Percentiles rank a stretch among this genome's conserved stretches.
These are phyloP conservation scores for Pandemis cinnamomeana DNA, from an alignment of 2,888 invertebrate species.

Conservation along the genomic window DNA sequence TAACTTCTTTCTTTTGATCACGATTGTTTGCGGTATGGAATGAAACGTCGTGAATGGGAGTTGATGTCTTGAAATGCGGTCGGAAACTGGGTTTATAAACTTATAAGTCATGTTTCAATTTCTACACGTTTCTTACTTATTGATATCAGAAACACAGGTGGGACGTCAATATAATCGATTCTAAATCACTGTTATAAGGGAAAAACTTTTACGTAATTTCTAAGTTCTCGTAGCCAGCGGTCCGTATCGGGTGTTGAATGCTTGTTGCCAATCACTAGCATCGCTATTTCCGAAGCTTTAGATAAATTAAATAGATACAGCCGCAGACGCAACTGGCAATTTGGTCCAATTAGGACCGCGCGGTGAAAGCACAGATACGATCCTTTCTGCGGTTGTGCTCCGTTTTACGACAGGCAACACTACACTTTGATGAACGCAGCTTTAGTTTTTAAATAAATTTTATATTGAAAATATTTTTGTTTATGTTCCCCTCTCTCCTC, in stretches of 20 bases:
- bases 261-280: constrained; percentile 49
- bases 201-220: constrained; percentile 21
- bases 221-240: constrained; percentile 20
- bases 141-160: neutral
- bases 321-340: constrained; percentile 61
- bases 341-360: constrained; percentile 59
- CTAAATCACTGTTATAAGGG: neutral
- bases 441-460: neutral
- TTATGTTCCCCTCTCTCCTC: too few relatives aligned
- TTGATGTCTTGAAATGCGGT: constrained; percentile 52
- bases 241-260: constrained; percentile 41
- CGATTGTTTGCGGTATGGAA: constrained; percentile 52
- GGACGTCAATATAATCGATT: neutral
- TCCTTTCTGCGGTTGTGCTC: constrained; percentile 42
- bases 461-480: neutral
- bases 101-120: too few relatives aligned
- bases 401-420: constrained; percentile 35
- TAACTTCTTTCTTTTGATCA: constrained; percentile 45
- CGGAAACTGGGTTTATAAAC: constrained; percentile 39
- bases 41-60: constrained; percentile 37
- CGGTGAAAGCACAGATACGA: constrained; percentile 52
- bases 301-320: constrained; percentile 72
- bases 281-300: constrained; percentile 58
- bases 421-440: constrained; percentile 19
- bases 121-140: too few relatives aligned